A percentile compares a stretch with the other conserved stretches of the same genome.
These are phyloP conservation scores for Caenorhabditis uteleia DNA, from an alignment of 2,888 invertebrate species.

Conservation along the genomic window DNA sequence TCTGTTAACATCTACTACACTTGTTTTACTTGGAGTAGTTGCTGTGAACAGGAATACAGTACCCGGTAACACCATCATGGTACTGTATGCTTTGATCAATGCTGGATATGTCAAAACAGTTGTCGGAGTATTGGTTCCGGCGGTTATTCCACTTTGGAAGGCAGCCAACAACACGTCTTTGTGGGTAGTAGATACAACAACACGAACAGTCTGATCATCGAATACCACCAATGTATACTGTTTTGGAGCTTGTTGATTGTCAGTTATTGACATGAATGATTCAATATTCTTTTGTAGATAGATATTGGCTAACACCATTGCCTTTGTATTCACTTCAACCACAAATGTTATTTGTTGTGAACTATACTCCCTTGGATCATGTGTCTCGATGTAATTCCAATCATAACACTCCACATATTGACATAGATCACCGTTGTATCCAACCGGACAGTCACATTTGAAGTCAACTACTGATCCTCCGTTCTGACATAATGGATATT, in stretches of 20 bases:
- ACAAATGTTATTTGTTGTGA: slow-evolving; percentile 48
- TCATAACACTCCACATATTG: slow-evolving; percentile 38
- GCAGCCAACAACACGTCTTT: slow-evolving; percentile 27
- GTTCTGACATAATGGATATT: slow-evolving; percentile 44
- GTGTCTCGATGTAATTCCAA: slow-evolving; percentile 49
- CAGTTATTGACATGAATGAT: slow-evolving; percentile 28
- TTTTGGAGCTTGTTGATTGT: slow-evolving; percentile 23
- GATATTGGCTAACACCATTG: slow-evolving; percentile 12
- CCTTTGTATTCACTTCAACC: slow-evolving; percentile 39
- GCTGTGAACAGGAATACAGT: slow-evolving; percentile 40
- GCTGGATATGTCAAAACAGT: slow-evolving; percentile 20
- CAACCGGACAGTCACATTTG: slow-evolving; percentile 37
- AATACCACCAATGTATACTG: slow-evolving; percentile 49
- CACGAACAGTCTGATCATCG: slow-evolving; percentile 32
- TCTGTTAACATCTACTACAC: slow-evolving; percentile 1
- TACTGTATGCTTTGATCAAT: slow-evolving; percentile 28
- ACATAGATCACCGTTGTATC: slow-evolving; percentile 41
- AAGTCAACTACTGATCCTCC: slow-evolving; percentile 38
- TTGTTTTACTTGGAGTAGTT: slow-evolving; percentile 3
- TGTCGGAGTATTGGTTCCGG: slow-evolving; percentile 10
- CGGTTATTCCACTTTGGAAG: slow-evolving; percentile 12
- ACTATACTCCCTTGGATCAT: slow-evolving; percentile 41
- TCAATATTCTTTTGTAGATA: slow-evolving; percentile 29
- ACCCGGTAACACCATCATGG: slow-evolving; percentile 32
- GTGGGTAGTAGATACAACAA: slow-evolving; percentile 34